Conservation (phyloP, 92 coral and sea anemone genomes). For the Umimayanthus kanabou region DNA sequence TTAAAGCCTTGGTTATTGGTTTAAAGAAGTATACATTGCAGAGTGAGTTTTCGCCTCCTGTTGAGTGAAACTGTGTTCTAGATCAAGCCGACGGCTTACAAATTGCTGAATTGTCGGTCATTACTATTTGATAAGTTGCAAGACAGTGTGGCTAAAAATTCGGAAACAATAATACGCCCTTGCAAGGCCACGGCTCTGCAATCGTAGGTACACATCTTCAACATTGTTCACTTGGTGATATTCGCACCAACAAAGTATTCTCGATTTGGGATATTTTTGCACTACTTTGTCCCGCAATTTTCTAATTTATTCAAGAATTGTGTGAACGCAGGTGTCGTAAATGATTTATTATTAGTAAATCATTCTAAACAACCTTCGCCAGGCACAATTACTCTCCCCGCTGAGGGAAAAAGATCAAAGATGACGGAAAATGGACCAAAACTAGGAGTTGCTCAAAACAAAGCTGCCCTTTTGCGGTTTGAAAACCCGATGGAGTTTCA, state of each 20-base stretch:
- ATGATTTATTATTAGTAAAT: constrained; percentile 89
- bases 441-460: constrained; percentile 52
- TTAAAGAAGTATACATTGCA: neutral
- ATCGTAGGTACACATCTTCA: neutral
- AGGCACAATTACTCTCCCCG: constrained; percentile 81
- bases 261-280: constrained; percentile 2
- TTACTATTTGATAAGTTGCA: constrained; percentile 84
- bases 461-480: constrained; percentile 54
- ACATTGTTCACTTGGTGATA: constrained; percentile 4
- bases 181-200: constrained; percentile 38
- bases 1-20: constrained; percentile 6
- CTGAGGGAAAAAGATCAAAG: constrained; percentile 86
- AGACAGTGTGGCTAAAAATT: constrained; percentile 70
- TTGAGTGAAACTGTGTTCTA: constrained; percentile 45
- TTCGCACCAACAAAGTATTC: neutral
- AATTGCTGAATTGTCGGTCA: constrained; percentile 68
- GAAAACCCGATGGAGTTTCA: constrained; percentile 24
- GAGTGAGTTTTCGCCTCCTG: constrained; percentile 21
- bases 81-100: constrained; percentile 46
- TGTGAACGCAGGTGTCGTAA: constrained; percentile 80
- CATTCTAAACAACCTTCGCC: constrained; percentile 82
- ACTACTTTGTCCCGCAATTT: constrained; percentile 2
- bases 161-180: constrained; percentile 50
- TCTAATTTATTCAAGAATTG: constrained; percentile 80
- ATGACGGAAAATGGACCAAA: constrained; percentile 64